Conservation (phyloP, 1,140 invertebrate genomes). For the Anastrepha obliqua region DNA sequence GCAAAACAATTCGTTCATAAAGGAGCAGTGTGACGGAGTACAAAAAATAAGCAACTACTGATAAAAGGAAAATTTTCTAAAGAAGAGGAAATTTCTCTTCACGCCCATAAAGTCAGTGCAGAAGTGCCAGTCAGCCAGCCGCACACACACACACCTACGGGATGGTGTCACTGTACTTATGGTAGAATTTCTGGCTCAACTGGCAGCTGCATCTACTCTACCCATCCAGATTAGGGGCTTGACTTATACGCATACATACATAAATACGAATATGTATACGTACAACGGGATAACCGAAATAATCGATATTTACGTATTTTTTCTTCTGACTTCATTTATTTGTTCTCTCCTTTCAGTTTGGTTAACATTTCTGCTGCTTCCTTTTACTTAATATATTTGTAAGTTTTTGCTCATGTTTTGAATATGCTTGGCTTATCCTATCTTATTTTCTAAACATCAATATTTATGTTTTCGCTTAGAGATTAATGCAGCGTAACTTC, state of each 20-base stretch:
- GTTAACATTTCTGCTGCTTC: background rate
- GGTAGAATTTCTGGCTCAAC: background rate
- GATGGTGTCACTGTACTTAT: background rate
- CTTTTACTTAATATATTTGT: background rate
- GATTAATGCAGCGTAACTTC: too few species aligned
- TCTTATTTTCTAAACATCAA: too few species aligned
- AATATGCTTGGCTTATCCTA: too few species aligned
- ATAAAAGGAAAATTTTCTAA: constrained; percentile 4
- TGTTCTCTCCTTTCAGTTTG: background rate
- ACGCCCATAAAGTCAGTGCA: background rate
- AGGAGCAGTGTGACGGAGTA: background rate
- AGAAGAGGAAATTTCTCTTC: background rate
- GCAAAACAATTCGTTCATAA: background rate
- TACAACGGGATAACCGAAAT: background rate
- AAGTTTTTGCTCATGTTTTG: background rate
- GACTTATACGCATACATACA: background rate
- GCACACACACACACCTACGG: background rate
- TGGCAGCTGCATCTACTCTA: background rate
- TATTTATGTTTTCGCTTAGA: too few species aligned
- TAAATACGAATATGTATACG: too few species aligned
- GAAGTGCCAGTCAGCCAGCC: background rate
- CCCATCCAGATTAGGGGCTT: background rate
- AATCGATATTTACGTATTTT: constrained; percentile 15
- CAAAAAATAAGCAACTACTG: background rate
- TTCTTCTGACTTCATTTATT: background rate